Base-by-base conservation (phyloP, 2,888 invertebrate genomes). In the Acheta domesticus region DNA sequence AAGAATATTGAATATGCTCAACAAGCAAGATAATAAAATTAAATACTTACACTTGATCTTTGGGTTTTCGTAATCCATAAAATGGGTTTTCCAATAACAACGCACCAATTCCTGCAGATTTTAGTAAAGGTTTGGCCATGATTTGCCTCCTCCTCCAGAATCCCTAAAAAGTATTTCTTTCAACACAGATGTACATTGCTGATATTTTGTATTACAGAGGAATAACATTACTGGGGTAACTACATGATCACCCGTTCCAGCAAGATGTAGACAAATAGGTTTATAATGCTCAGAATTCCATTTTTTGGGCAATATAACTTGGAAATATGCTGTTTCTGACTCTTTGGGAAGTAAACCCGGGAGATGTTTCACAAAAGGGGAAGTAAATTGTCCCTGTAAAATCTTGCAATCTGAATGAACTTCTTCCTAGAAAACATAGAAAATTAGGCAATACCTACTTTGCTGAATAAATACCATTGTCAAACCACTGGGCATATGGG, bases 181-280 rank as follows among this genome's bases (percentile, higher is more conserved):
- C 23, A 78, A 23, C 23, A 76, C 16, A 73, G 5, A 48, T 75
- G 19, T 23, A 88, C 91, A 89, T 89, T 96, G 96, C 89, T 99
- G 99, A 89, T 99, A 99, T 76, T 99, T 99, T 74, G 99, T 99
- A 49, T 98, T 74, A 20, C 16, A 74, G 11, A 16, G 74, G 21
- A 74, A 11, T 74, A 74, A 0, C 12, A 74, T 74, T 11, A 74
- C n/a, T 8, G 8, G 8, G 36, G 36, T 36, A 36, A 36, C 89
- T 89, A 96, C 96, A 90, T 99, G 99, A 89, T 99, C 99, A 76
- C 99, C 99, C 75, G 99, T 99, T 49, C 98, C 98, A 49, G 99
- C 98, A 83, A 99, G 89, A 86, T 99, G 98, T 82, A 99, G 90
- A 86, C 98, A 98, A 73, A 98, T 90, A 4, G 96, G 96, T 85